Conservation (phyloP, 1,140 invertebrate species). For the Penaeus vannamei region DNA sequence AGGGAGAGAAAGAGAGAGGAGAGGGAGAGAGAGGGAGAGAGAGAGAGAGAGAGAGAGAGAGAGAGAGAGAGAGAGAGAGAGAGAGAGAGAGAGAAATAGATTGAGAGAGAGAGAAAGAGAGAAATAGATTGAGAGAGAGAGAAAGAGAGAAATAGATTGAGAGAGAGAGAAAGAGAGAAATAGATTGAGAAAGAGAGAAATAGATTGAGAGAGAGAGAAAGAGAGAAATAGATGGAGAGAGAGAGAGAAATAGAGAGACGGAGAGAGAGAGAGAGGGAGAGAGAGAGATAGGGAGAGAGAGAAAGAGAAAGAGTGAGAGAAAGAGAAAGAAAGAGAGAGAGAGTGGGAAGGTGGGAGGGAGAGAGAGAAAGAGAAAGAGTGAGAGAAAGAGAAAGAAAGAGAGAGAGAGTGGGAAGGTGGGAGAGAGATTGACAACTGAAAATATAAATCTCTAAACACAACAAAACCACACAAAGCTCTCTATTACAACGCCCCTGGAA, state of each 20-base stretch:
- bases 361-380: no score
- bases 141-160: no score
- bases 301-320: slow-evolving; percentile 38
- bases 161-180: no score
- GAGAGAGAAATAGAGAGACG: background rate
- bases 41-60: slow-evolving; percentile 34
- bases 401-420: no score
- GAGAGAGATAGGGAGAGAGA: slow-evolving; percentile 41
- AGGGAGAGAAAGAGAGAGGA: no score
- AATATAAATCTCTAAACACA: no score
- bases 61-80: slow-evolving; percentile 34
- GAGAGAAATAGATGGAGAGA: no score
- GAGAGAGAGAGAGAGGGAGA: slow-evolving; percentile 41
- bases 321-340: slow-evolving; percentile 22
- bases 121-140: background rate
- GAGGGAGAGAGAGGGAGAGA: background rate
- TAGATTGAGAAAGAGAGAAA: background rate
- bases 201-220: no score
- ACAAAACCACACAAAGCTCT: no score
- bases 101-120: background rate
- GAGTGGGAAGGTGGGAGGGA: background rate
- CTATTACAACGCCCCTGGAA: no score
- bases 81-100: slow-evolving; percentile 40
- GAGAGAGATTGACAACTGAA: no score
- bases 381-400: no score